Base-by-base conservation (phyloP, 1,140 invertebrate genomes). In the Conus ventricosus region DNA sequence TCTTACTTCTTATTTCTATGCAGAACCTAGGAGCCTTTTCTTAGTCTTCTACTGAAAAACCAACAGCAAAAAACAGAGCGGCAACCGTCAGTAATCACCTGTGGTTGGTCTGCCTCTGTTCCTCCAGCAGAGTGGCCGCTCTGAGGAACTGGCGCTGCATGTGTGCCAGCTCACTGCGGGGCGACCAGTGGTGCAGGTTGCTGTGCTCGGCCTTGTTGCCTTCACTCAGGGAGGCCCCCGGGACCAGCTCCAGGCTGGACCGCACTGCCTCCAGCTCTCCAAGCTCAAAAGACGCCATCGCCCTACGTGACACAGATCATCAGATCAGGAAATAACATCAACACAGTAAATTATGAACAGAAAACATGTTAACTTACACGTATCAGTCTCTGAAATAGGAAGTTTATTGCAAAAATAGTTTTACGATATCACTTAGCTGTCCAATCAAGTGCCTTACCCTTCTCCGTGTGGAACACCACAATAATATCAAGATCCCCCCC, bases 171-270 rank as follows among this genome's bases (percentile, higher is more conserved):
- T 93, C 91, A 27, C 91, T 81, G 27, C 84, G 88, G 7, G 89
- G 85, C 60, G 91, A 90, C 94, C 94, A 94, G 5, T 87, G 87
- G 25, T 80, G 83, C 53, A 85, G 76, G 10, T 83, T 78, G 23
- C 71, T 80, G 60, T 84, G 63, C 54, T 87, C 76, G 25, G 89
- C 88, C 15, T 75, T 55, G 76, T 51, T 82, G 23, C 71, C 80
- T 23, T 93, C 91, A 55, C 88, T 89, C 17, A 94, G 60, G 15
- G 91, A 92, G 6, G 90, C 88, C 20, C 91, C 92, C 0, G 94
- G 94, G 10, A 95, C 91, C 87, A 94, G 90, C 85, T 94, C 93
- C 82, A 95, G 89, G 86, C 91, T 91, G 57, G 93, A 90, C 13
- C 87, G 87, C 0, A 93, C 92, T 53, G 82, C 90, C 54, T 78